Conservation (phyloP, 2,113 vertebrate genomes). For the Deroptyus accipitrinus region DNA sequence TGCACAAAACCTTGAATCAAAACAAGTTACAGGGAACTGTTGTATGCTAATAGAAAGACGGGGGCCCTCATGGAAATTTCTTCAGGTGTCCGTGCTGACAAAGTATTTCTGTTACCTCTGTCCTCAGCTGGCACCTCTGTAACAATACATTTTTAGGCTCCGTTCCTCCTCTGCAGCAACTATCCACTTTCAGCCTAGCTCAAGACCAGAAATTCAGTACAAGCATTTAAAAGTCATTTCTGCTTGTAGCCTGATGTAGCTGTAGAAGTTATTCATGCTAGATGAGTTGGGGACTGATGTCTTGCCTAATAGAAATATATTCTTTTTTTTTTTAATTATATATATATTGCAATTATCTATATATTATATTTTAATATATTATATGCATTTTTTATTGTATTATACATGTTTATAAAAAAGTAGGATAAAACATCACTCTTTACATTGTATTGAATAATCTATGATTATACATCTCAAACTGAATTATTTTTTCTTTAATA, state of each 20-base stretch:
- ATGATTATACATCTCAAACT: background rate
- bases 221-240: background rate
- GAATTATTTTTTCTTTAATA: background rate
- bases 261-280: background rate
- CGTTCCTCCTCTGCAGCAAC: background rate
- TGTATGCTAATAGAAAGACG: background rate
- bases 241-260: background rate
- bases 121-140: background rate
- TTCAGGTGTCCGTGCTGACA: background rate
- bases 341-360: background rate
- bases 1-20: background rate
- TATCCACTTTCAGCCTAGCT: background rate
- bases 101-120: background rate
- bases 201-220: background rate
- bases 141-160: background rate
- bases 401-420: background rate
- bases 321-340: background rate
- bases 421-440: background rate
- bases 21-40: background rate
- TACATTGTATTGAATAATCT: background rate
- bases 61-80: background rate
- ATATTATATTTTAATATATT: background rate
- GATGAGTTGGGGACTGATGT: background rate
- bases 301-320: background rate
- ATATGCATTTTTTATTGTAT: background rate